Percentiles rank a stretch among this genome's conserved stretches.
Conservation (phyloP, 1,140 invertebrate genomes). For the Liolophura sinensis region DNA sequence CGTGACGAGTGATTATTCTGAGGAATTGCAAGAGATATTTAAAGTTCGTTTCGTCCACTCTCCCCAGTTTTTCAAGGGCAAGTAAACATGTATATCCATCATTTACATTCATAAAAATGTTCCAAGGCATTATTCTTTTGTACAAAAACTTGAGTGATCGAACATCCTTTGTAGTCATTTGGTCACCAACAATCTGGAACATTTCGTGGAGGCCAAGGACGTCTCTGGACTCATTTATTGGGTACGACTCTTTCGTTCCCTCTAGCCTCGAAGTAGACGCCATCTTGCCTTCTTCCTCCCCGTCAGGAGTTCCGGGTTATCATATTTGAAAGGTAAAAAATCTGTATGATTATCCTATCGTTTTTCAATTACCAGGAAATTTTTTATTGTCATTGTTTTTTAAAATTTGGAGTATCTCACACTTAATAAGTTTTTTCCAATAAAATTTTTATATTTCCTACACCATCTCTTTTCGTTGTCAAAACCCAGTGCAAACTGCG, state of each 20-base stretch:
- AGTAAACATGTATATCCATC: conserved; percentile 38
- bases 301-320: too few species aligned
- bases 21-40: conserved; percentile 32
- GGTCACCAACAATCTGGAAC: conserved; percentile 33
- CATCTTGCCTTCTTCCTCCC: too few species aligned
- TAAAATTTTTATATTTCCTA: too few species aligned
- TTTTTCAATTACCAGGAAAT: too few species aligned
- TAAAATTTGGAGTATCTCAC: too few species aligned
- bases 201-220: conserved; percentile 23
- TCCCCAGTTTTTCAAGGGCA: conserved; percentile 37
- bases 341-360: too few species aligned
- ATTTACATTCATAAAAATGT: conserved; percentile 23
- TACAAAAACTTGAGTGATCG: conserved; percentile 21
- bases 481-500: too few species aligned
- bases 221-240: not conserved
- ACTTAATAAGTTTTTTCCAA: too few species aligned
- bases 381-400: too few species aligned
- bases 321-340: too few species aligned
- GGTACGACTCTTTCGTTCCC: not conserved
- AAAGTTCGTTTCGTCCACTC: conserved; percentile 44
- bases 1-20: conserved; percentile 38
- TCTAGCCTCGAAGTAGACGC: too few species aligned
- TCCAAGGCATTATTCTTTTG: conserved; percentile 16
- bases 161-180: conserved; percentile 24
- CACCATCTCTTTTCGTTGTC: too few species aligned